phyloP scores from a whole-genome alignment of 2,888 invertebrate genomes.

The Pyralis farinalis region DNA sequence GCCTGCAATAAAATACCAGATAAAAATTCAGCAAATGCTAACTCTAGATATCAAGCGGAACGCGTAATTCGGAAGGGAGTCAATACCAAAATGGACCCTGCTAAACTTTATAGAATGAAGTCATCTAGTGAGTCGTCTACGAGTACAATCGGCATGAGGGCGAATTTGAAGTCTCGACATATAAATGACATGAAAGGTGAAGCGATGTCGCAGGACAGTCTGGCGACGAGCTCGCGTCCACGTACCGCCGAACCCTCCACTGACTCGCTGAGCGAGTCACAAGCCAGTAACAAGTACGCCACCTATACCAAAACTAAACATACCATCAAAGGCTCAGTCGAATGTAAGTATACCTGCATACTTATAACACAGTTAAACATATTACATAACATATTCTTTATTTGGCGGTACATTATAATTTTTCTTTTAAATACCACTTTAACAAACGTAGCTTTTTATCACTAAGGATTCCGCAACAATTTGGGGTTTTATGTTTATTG shows the following conservation, averaged over 20 bases:
- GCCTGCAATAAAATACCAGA: conserved; percentile 3
- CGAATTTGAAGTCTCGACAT: conserved; percentile 44
- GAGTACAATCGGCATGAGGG: conserved; percentile 79
- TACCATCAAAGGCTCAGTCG: conserved; percentile 36
- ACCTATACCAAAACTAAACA: conserved; percentile 61
- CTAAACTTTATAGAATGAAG: conserved; percentile 52
- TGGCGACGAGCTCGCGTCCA: conserved; percentile 63
- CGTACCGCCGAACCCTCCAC: conserved; percentile 71
- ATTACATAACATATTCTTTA: no score
- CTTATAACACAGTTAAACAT: no score
- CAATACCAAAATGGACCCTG: conserved; percentile 32
- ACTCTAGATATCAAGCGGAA: conserved; percentile 82
- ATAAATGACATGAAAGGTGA: conserved; percentile 45
- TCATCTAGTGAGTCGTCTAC: conserved; percentile 86
- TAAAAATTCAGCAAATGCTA: conserved; percentile 47
- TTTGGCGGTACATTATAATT: no score
- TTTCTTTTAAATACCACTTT: no score
- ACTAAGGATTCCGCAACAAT: no score
- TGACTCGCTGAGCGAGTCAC: conserved; percentile 65
- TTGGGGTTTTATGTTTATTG: no score
- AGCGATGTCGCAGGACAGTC: conserved; percentile 72
- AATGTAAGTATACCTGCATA: conserved; percentile 56
- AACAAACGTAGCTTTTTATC: no score
- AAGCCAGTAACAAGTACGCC: conserved; percentile 58
- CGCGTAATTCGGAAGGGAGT: conserved; percentile 53